Conservation (phyloP, 1,140 invertebrate species). For the Drosophila navojoa region DNA sequence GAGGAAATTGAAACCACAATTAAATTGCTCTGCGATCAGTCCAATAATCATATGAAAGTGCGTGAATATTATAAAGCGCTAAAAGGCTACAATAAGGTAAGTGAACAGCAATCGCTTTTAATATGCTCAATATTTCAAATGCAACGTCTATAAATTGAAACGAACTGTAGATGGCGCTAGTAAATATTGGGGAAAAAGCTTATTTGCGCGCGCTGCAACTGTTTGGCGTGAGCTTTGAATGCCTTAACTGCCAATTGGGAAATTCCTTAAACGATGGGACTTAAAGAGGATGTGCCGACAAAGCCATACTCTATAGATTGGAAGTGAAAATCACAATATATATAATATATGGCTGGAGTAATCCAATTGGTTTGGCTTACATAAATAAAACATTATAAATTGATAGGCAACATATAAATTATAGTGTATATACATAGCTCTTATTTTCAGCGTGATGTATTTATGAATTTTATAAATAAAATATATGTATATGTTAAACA, state of each 20-base stretch:
- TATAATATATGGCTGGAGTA: too few species aligned
- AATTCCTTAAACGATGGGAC: too few species aligned
- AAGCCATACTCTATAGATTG: too few species aligned
- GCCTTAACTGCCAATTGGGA: not conserved
- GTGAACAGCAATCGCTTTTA: not conserved
- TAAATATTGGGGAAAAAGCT: not conserved
- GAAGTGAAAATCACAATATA: not conserved
- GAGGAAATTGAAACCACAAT: constrained; percentile 85
- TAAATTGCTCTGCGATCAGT: constrained; percentile 88
- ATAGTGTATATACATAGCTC: too few species aligned
- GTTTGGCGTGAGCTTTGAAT: not conserved
- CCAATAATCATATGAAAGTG: constrained; percentile 88
- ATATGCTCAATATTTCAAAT: not conserved
- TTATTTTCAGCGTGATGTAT: too few species aligned
- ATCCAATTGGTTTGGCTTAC: too few species aligned
- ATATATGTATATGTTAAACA: too few species aligned
- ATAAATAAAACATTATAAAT: too few species aligned
- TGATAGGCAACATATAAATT: too few species aligned
- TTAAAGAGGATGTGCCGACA: too few species aligned
- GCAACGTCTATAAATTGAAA: not conserved
- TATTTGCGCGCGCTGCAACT: not conserved
- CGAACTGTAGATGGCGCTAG: constrained; percentile 23
- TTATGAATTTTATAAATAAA: too few species aligned
- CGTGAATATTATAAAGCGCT: constrained; percentile 88
- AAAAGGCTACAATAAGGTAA: constrained; percentile 87